Percentiles rank a stretch among this genome's conserved stretches.
Conservation (phyloP, 1,140 invertebrate genomes). For the Trichomalopsis sarcophagae region DNA sequence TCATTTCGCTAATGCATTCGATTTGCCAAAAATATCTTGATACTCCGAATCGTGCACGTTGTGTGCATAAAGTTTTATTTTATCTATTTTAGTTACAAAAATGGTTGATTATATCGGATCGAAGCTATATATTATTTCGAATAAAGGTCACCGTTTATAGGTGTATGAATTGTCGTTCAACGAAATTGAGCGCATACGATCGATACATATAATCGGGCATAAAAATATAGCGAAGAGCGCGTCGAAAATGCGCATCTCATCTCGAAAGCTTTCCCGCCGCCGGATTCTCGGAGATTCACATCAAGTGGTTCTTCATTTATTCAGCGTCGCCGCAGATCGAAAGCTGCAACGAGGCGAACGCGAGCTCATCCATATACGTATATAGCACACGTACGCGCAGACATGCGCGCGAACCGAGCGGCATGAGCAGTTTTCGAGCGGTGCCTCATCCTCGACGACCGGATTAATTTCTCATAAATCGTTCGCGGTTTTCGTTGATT, state of each 20-base stretch:
- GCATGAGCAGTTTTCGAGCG: constrained; percentile 8
- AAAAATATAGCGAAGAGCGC: no score
- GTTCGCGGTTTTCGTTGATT: constrained; percentile 43
- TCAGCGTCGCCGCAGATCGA: constrained; percentile 6
- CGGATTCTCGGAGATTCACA: constrained; percentile 54
- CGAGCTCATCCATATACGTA: not conserved
- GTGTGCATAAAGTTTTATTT: no score
- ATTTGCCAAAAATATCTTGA: not conserved
- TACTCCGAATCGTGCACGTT: no score
- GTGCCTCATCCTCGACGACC: not conserved
- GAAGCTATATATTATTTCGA: no score
- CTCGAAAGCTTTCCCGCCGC: not conserved
- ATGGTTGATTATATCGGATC: no score
- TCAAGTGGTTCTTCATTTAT: constrained; percentile 53
- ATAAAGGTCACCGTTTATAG: no score
- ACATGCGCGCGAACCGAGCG: not conserved
- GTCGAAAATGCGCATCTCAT: not conserved
- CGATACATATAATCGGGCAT: no score
- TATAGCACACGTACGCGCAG: not conserved
- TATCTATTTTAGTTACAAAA: no score
- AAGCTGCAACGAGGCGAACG: not conserved
- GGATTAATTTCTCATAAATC: constrained; percentile 51
- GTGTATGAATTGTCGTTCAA: no score
- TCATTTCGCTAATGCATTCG: not conserved
- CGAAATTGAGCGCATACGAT: no score